Conservation (phyloP, 2,888 invertebrate genomes). For the Argyresthia albistria region DNA sequence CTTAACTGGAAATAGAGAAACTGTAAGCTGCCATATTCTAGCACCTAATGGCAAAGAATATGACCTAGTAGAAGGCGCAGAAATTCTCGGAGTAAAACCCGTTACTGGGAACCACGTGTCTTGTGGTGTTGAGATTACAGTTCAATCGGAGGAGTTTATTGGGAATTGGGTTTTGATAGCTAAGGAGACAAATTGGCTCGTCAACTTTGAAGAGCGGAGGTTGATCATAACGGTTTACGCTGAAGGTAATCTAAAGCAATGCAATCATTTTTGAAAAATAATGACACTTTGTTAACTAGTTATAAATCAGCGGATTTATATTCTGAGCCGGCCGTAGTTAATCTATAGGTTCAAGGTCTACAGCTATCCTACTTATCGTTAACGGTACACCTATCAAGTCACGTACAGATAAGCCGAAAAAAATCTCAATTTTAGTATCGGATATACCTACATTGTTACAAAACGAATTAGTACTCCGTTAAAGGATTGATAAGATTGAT, state of each 20-base stretch:
- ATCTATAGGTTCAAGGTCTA: too few species aligned
- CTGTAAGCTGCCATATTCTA: conserved; percentile 32
- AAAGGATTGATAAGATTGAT: too few species aligned
- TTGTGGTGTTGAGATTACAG: conserved; percentile 31
- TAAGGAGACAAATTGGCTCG: conserved; percentile 19
- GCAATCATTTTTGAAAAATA: too few species aligned
- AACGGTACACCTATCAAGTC: too few species aligned
- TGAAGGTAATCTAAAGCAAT: conserved; percentile 42
- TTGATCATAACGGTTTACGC: conserved; percentile 34
- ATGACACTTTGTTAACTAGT: too few species aligned
- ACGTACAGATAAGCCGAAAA: too few species aligned
- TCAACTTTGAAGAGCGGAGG: conserved; percentile 31
- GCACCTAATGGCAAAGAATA: conserved; percentile 31
- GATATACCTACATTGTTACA: too few species aligned
- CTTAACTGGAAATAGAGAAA: neutral
- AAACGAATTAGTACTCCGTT: too few species aligned
- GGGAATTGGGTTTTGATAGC: conserved; percentile 46
- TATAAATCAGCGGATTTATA: neutral
- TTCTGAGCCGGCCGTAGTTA: too few species aligned
- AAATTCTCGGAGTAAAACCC: conserved; percentile 21
- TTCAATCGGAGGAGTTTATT: conserved; percentile 24
- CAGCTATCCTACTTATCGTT: too few species aligned
- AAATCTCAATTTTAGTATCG: too few species aligned
- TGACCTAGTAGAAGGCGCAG: conserved; percentile 14
- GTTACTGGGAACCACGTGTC: conserved; percentile 18